phyloP scores from a whole-genome alignment of 2,113 vertebrate species.

The Hystrix brachyura region DNA sequence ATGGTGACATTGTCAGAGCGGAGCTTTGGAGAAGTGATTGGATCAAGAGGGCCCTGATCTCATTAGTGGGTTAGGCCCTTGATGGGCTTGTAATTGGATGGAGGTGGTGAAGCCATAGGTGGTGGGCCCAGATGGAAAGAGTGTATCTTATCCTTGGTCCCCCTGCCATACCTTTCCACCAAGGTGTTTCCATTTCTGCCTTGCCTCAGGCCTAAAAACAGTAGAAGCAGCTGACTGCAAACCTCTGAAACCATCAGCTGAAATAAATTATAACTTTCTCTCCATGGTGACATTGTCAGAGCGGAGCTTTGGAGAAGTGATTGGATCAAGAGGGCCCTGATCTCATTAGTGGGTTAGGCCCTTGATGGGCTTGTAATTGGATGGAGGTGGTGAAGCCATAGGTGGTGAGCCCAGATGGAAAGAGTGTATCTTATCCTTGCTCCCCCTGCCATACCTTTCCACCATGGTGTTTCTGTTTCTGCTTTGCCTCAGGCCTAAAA shows the following conservation, averaged over 20 bases:
- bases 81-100: background rate
- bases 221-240: background rate
- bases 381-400: background rate
- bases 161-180: background rate
- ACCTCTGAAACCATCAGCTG: background rate
- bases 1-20: background rate
- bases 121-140: background rate
- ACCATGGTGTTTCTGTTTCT: background rate
- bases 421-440: background rate
- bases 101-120: background rate
- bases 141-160: background rate
- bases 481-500: background rate
- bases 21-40: background rate
- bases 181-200: background rate
- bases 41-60: background rate
- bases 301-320: background rate
- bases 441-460: background rate
- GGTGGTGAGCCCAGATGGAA: background rate
- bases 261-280: background rate
- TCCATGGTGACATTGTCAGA: background rate
- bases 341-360: background rate
- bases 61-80: background rate
- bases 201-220: background rate
- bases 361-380: background rate
- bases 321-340: background rate